Percentiles rank a stretch among this genome's conserved stretches.
Conservation (phyloP, 2,113 vertebrate genomes). For the Symphodus melops region DNA sequence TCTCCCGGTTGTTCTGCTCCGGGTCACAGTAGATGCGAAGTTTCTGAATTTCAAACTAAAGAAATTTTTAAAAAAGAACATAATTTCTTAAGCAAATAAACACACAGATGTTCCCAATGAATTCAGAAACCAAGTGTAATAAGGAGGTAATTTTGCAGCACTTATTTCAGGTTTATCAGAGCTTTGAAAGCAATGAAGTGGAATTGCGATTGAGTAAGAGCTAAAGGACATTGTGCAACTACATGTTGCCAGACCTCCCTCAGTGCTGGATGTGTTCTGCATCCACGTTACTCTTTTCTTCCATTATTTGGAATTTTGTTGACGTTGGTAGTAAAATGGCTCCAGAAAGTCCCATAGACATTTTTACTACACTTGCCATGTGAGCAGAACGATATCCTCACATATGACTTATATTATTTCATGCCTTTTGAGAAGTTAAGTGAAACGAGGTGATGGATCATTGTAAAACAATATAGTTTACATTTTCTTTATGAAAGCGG, state of each 20-base stretch:
- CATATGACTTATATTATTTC: conserved; percentile 40
- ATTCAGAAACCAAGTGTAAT: conserved; percentile 20
- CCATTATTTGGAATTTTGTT: conserved; percentile 58
- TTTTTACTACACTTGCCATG: conserved; percentile 24
- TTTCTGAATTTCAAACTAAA: conserved; percentile 96
- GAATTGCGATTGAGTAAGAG: conserved; percentile 39
- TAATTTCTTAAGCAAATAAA: background rate
- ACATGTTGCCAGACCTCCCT: conserved; percentile 59
- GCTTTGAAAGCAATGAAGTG: conserved; percentile 43
- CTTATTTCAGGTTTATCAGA: conserved; percentile 36
- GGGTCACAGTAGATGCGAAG: conserved; percentile 97
- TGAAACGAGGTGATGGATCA: background rate
- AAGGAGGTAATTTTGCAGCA: conserved; percentile 23
- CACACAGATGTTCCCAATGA: conserved; percentile 3
- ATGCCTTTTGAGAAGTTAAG: conserved; percentile 2
- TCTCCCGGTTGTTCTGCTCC: conserved; percentile 94
- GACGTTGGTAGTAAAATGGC: conserved; percentile 43
- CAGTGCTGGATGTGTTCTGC: conserved; percentile 26
- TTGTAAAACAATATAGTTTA: background rate
- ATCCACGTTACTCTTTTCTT: conserved; percentile 40
- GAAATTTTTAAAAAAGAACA: conserved; percentile 8
- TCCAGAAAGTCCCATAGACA: conserved; percentile 27
- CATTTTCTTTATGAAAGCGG: background rate
- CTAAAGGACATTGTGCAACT: conserved; percentile 27
- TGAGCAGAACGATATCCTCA: conserved; percentile 23